Evolutionary conservation across 2,797 vertebrate species (phyloP), one percentile per base, ranked within the genome.

Genomic region (Tokudaia muenninki): DNA sequence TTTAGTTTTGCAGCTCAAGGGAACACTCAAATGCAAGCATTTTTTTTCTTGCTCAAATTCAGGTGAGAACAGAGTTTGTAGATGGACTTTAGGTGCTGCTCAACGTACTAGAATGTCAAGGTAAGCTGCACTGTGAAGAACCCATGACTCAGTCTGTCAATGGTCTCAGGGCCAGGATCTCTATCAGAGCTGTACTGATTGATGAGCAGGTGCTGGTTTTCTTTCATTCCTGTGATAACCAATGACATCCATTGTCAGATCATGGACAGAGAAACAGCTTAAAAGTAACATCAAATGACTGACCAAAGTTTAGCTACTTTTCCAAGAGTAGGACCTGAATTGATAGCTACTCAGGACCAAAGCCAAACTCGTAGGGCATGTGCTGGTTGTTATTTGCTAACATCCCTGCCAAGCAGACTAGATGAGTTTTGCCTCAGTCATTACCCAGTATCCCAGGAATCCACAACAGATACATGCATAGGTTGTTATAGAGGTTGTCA

Each of bases 71-170:
- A 44, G 67, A 52, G 2, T 74, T 57, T 67, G 55, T 19, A 11
- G 2, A 16, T 31, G 26, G 34, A 8, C 21, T 17, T 10, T 34
- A 1, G 16, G 3, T 59, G 12, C 17, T 63, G 22, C 16, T 41
- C 47, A 50, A 1, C 29, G 21, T 5, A 31, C 26, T 79, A 0
- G 3, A 19, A 17, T 1, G n/a, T 0, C 3, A 12, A 61, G 2
- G 6, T 11, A 7, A 34, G 44, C 44, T 10, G 17, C 13, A 7
- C 8, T 1, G 1, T 34, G 34, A 47, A 55, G 52, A 52, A 29
- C 4, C 17, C 0, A 2, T 0, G 16, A 6, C 14, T 37, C 14
- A 0, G 44, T 9, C 37, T 7, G 3, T 11, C 83, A 11, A 1
- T 19, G 6, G 26, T 10, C 47, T 29, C 2, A 55, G 31, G 31